These are phyloP conservation scores for Anguilla anguilla DNA, from an alignment of 2,797 vertebrate genomes.

Conservation along the genomic window DNA sequence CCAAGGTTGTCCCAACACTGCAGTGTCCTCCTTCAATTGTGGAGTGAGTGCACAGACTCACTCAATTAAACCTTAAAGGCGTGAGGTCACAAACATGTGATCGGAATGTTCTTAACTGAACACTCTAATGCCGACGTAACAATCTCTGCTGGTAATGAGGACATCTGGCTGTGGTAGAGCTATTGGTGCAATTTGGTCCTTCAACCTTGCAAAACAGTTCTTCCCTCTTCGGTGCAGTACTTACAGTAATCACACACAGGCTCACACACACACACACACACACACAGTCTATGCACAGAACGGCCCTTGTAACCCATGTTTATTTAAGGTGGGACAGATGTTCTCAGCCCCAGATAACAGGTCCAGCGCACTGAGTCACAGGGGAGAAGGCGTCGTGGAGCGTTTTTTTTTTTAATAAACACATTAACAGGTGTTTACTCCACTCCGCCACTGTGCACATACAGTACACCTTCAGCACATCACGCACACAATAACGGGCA, in stretches of 20 bases:
- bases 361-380: background rate
- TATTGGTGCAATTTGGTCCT: background rate
- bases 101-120: background rate
- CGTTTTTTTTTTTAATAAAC: background rate
- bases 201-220: background rate
- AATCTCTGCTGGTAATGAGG: background rate
- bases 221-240: background rate
- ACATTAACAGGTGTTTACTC: background rate
- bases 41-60: no score
- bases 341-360: background rate
- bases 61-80: no score
- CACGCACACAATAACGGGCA: background rate
- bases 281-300: background rate
- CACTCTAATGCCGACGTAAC: no score
- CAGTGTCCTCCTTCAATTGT: no score
- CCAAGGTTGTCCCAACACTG: no score
- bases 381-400: background rate
- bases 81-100: background rate
- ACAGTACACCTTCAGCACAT: background rate
- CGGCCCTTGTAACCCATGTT: background rate
- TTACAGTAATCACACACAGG: background rate
- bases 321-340: slow-evolving; percentile 11
- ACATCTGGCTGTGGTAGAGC: background rate
- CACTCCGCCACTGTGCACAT: background rate
- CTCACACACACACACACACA: background rate